Conservation (phyloP, 2,888 invertebrate species). For the Tiphia femorata region DNA sequence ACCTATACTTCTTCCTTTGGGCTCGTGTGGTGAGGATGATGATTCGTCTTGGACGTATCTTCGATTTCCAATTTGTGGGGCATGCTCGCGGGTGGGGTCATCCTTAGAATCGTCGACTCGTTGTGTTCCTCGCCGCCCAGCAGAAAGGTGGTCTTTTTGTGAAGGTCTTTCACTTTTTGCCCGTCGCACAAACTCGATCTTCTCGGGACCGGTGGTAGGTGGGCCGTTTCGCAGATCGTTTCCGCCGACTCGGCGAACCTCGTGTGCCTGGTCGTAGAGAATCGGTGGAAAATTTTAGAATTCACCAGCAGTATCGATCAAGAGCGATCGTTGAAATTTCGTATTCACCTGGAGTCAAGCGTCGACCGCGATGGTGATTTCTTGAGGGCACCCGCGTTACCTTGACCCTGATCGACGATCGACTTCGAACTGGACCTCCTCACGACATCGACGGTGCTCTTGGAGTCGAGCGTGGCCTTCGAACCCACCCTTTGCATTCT, state of each 20-base stretch:
- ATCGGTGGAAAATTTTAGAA: not conserved
- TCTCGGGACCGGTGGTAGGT: conserved; percentile 23
- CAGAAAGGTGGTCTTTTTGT: conserved; percentile 48
- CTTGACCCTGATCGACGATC: conserved; percentile 36
- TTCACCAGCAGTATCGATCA: not conserved
- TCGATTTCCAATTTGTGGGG: not conserved
- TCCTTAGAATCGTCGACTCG: conserved; percentile 12
- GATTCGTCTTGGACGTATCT: conserved; percentile 42
- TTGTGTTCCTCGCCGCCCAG: conserved; percentile 33
- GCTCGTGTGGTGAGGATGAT: conserved; percentile 37
- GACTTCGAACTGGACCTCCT: conserved; percentile 41
- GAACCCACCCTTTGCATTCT: conserved; percentile 47
- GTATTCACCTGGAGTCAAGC: conserved; percentile 53
- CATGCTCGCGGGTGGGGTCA: not conserved
- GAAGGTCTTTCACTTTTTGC: conserved; percentile 35
- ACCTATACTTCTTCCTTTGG: conserved; percentile 54
- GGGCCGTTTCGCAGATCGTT: conserved; percentile 37
- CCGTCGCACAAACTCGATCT: conserved; percentile 47
- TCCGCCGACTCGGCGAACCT: conserved; percentile 48
- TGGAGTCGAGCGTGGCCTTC: conserved; percentile 45
- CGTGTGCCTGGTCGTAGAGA: conserved; percentile 44
- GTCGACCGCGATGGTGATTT: conserved; percentile 52
- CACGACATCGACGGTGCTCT: conserved; percentile 35
- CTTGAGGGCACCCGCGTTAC: conserved; percentile 32
- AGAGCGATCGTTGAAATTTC: not conserved